These are phyloP conservation scores for Phataginus tetradactyla DNA, from an alignment of 2,797 vertebrate genomes.

Conservation along the genomic window DNA sequence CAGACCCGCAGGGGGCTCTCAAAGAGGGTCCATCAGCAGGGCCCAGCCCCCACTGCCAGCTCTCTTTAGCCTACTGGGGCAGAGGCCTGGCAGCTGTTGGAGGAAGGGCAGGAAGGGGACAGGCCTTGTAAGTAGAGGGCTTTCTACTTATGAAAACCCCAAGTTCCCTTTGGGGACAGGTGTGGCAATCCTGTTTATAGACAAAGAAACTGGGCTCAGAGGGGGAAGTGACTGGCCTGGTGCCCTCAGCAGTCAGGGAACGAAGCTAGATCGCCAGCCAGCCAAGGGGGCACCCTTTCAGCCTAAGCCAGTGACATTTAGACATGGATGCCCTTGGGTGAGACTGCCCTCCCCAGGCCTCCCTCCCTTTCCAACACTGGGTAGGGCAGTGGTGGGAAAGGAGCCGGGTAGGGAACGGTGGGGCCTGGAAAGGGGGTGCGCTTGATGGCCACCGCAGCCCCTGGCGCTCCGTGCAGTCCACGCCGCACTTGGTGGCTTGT, in stretches of 20 bases:
- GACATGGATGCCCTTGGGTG: background rate
- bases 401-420: background rate
- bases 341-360: background rate
- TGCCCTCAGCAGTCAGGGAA: background rate
- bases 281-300: background rate
- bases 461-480: accelerated
- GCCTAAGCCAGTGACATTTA: background rate
- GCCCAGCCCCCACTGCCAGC: background rate
- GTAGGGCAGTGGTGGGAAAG: background rate
- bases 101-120: background rate
- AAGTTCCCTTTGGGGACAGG: background rate
- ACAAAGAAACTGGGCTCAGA: background rate
- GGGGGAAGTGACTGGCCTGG: background rate
- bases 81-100: background rate
- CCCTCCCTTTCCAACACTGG: background rate
- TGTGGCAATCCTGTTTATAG: background rate
- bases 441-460: background rate
- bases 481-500: too few relatives aligned
- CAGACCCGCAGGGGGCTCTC: background rate
- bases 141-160: background rate
- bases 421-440: background rate
- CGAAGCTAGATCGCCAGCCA: background rate
- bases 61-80: background rate
- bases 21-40: accelerated
- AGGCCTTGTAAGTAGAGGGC: background rate